Base-by-base conservation (phyloP, 1,140 invertebrate species). In the Drosophila willistoni region DNA sequence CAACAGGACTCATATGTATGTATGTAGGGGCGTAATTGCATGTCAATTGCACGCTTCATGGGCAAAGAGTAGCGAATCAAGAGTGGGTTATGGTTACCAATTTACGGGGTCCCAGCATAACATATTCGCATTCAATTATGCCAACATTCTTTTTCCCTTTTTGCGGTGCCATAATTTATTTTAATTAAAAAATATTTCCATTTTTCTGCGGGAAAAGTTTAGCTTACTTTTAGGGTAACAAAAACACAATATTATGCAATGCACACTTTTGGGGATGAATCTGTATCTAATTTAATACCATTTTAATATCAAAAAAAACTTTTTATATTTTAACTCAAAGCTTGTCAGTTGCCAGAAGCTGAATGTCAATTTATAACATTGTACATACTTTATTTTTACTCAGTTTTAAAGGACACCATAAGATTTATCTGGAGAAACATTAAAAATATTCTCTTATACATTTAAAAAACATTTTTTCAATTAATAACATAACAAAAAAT, bases 11-110 rank as follows among this genome's bases (percentile, higher is more conserved):
- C 39, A 68, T 59, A 62, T 65, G 67, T 64, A 51, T 17, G 77
- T 59, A 65, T 65, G 67, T 62, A 51, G 44, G 77, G 25, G 64
- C 71, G 75, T 85, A 86, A 86, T 86, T 89, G 84, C 83, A 89
- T 89, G 84, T 89, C 84, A 87, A 87, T 83, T 87, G 83, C 79
- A 89, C 71, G 79, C 71, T 78, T 72, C 60, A 57, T 41, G 61
- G 12, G 1, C 3, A 51, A 51, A 51, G 44, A 22, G 44, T 12
- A 51, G 3, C 19, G 44, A 22, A 22, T 54, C 63, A 75, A 68
- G 68, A 57, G 36, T 41, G 73, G 14, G 36, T 4, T 12, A 12
- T 39, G 10, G 9, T 39, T 13, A 0, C 12, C 36, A 3, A 12
- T 22, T 25, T 5, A 17, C 14, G 39, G 25, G 44, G 54, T 29